phyloP scores from a whole-genome alignment of 2,888 invertebrate genomes.

The Lypha dubia region DNA sequence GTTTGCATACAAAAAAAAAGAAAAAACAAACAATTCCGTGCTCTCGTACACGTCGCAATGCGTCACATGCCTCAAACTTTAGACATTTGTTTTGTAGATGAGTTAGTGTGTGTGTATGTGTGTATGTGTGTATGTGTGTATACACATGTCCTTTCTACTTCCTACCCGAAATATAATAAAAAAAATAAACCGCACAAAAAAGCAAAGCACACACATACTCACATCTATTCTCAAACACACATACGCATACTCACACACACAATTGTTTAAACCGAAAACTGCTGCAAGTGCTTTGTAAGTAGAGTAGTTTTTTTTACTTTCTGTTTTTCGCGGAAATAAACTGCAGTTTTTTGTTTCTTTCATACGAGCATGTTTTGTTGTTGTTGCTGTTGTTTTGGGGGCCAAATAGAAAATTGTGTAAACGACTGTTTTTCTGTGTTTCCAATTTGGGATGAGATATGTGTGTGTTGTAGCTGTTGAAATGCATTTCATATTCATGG shows the following conservation, averaged over 20 bases:
- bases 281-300: slow-evolving; percentile 68
- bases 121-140: not conserved
- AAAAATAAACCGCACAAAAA: slow-evolving; percentile 44
- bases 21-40: too few relatives aligned
- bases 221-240: not conserved
- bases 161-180: slow-evolving; percentile 49
- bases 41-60: slow-evolving; percentile 70
- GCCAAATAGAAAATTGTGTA: slow-evolving; percentile 63
- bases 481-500: slow-evolving; percentile 63
- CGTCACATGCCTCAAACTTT: slow-evolving; percentile 72
- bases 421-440: slow-evolving; percentile 26
- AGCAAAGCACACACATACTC: slow-evolving; percentile 33
- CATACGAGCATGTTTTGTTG: slow-evolving; percentile 54
- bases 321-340: slow-evolving; percentile 69
- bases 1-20: slow-evolving; percentile 56
- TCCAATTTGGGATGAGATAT: not conserved
- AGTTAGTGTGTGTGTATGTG: not conserved
- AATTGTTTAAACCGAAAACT: slow-evolving; percentile 48
- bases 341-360: slow-evolving; percentile 60
- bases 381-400: slow-evolving; percentile 60
- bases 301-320: slow-evolving; percentile 44
- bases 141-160: slow-evolving; percentile 37
- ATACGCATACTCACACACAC: slow-evolving; percentile 12
- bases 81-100: slow-evolving; percentile 41
- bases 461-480: slow-evolving; percentile 30